Evolutionary conservation across 1,140 invertebrate species (phyloP).

Genomic region (Drosophila simulans): DNA sequence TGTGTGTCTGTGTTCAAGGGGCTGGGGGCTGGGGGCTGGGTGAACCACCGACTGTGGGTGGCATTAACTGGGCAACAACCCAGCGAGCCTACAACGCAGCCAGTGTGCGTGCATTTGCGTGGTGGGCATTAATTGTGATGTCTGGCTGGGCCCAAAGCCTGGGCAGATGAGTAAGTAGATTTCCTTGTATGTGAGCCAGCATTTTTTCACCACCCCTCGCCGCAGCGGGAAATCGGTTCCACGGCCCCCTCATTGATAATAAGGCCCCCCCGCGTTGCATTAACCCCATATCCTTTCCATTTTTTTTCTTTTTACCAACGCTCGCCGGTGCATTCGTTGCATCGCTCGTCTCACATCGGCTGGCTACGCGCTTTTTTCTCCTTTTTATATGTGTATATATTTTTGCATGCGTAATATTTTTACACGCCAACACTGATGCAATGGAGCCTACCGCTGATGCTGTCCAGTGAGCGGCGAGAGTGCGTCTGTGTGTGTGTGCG

Average conservation of each 20-base stretch:
- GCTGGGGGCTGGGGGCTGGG: background rate
- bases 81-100: constrained; percentile 16
- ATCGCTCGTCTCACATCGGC: constrained; percentile 53
- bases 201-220: constrained; percentile 19
- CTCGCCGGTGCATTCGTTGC: constrained; percentile 47
- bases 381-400: constrained; percentile 36
- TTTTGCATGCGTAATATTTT: constrained; percentile 77
- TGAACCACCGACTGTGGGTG: constrained; percentile 44
- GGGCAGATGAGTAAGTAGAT: constrained; percentile 79
- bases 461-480: constrained; percentile 66
- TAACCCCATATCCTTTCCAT: constrained; percentile 7
- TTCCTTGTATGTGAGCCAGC: constrained; percentile 70
- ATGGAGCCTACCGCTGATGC: constrained; percentile 31
- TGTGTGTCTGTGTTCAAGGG: background rate
- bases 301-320: constrained; percentile 20
- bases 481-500: constrained; percentile 50
- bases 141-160: constrained; percentile 54
- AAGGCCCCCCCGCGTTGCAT: constrained; percentile 59
- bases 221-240: constrained; percentile 20
- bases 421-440: constrained; percentile 59
- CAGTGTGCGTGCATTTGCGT: constrained; percentile 35
- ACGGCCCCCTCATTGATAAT: constrained; percentile 76
- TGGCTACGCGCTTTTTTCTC: constrained; percentile 41
- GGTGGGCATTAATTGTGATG: constrained; percentile 79
- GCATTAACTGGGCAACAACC: constrained; percentile 65